Evolutionary conservation across 2,888 invertebrate genomes (phyloP), one percentile per base, ranked within the genome.

Genomic region (Onchidella celtica): DNA sequence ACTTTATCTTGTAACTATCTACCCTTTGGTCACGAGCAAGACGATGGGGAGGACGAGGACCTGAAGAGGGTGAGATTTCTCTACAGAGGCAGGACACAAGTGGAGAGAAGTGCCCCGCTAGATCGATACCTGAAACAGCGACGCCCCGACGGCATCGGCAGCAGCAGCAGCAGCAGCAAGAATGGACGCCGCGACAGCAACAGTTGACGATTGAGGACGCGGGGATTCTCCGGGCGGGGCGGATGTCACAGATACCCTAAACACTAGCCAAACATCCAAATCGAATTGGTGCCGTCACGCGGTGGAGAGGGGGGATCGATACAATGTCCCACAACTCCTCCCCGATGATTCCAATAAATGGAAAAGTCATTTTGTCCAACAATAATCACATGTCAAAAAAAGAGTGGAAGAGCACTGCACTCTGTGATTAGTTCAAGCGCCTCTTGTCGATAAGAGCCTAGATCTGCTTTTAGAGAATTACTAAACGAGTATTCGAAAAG

Each of bases 181-280:
- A 78, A 61, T 59, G 29, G 69, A 34, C 70, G 68, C 75, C 36
- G 76, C 76, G 76, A 70, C 76, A 76, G 81, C 81, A 76, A 75
- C 76, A 81, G 76, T 70, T 76, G 76, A 76, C 81, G 77, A 77
- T 24, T 36, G 74, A 36, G 63, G 72, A 69, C 61, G 72, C 38
- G 61, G 55, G 40, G 36, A 55, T 47, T 57, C 32, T 27, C 38
- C 40, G 24, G 4, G 6, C 47, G 47, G 66, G 57, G 36, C 65
- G 55, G 57, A 78, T 78, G 78, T 78, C 78, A 70, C 78, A 32
- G 70, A 78, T 70, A 57, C 27, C 59, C 70, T 78, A 78, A 78
- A 78, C 78, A 78, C 70, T 78, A 65, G 78, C 69, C 78, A 78
- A 78, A 78, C 78, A 78, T 38, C 78, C 78, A 69, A 78, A 78